Base-by-base conservation (phyloP, 1,140 invertebrate genomes). In the Lerema accius region DNA sequence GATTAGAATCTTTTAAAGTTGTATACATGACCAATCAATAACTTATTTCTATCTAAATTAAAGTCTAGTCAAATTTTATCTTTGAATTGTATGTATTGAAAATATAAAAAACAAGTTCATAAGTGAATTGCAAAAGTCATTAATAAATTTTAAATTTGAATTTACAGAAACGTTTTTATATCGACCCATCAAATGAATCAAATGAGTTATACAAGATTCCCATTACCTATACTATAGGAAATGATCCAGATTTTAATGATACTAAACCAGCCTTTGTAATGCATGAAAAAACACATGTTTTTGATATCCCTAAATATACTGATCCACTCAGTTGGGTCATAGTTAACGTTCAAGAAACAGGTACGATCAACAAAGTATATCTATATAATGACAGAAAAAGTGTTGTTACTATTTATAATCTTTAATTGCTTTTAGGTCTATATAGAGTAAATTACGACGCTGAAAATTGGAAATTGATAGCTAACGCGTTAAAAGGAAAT, bases 381-480 rank as follows among this genome's bases (percentile, higher is more conserved):
- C 19, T 23, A 23, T 2, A 23, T 3, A 23, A 23, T 23, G 19
- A 23, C 2, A 5, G 5, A 23, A 23, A 23, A 23, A 23, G 19
- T 23, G 5, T 23, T 23, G 5, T 23, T 23, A 23, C 19, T 23
- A 23, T 42, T 39, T 45, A 17, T 39, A 6, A 16, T 45, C 37
- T 32, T 60, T 82, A 71, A n/a, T n/a, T n/a, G n/a, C n/a, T n/a
- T n/a, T n/a, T 73, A 92, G 96, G 95, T 14, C 95, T 95, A 63
- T 97, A 96, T 83, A 92, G 96, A 43, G 95, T 97, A 0, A 95
- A 95, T 77, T 97, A 97, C 76, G 94, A 96, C 51, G 76, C 83
- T 0, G 73, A 72, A 4, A 92, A 92, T 3, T 97, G 96, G 96
- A 69, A 92, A 28, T 84, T 90, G 0, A 93, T 95, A 13, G 89